phyloP scores from a whole-genome alignment of 2,113 vertebrate genomes.

The Andinoacara biseriatus region DNA sequence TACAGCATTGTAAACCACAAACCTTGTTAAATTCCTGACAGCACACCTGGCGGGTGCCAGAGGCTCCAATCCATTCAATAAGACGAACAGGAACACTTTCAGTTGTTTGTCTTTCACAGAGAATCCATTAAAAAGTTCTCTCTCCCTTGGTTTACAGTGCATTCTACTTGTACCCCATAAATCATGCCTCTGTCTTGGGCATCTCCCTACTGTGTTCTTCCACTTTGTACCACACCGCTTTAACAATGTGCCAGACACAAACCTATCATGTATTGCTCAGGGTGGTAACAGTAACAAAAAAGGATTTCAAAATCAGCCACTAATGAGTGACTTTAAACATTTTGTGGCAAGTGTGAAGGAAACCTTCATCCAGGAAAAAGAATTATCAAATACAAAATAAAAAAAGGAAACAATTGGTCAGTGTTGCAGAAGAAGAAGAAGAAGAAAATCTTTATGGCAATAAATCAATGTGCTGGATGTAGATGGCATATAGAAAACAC shows the following conservation, averaged over 20 bases:
- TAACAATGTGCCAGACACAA: conserved; percentile 34
- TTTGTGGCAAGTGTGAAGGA: neutral
- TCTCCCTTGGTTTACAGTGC: conserved; percentile 74
- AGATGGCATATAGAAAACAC: neutral
- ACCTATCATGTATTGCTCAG: conserved; percentile 24
- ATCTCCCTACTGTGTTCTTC: conserved; percentile 46
- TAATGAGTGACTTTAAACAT: conserved; percentile 9
- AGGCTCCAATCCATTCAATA: conserved; percentile 67
- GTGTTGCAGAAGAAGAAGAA: neutral
- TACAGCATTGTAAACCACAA: conserved; percentile 67
- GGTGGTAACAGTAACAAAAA: conserved; percentile 28
- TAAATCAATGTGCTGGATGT: neutral
- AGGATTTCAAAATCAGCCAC: conserved; percentile 2
- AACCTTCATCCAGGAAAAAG: neutral
- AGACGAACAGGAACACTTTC: conserved; percentile 71
- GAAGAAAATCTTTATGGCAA: neutral
- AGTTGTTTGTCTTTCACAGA: conserved; percentile 76
- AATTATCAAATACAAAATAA: neutral
- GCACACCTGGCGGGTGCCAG: conserved; percentile 64
- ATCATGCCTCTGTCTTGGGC: conserved; percentile 61
- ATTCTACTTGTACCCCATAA: conserved; percentile 71
- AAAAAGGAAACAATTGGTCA: neutral
- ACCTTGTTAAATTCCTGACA: conserved; percentile 76
- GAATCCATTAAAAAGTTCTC: conserved; percentile 80
- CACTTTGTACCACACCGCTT: conserved; percentile 42